Evolutionary conservation across 2,888 invertebrate species (phyloP).

Genomic region (Pteria penguin): DNA sequence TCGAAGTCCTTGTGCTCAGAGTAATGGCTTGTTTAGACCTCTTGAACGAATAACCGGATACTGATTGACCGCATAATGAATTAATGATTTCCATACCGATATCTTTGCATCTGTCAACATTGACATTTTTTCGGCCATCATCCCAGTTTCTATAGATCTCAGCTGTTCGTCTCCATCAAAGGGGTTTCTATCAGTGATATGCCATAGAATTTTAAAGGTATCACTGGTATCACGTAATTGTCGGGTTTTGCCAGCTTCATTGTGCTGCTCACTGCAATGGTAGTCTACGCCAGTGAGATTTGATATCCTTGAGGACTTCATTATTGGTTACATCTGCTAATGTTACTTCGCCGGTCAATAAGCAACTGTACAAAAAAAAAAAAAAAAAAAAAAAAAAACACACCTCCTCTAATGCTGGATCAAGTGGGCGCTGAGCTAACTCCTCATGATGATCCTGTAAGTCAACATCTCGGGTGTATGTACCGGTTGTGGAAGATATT

Average conservation of each 20-base stretch:
- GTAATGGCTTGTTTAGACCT: not conserved
- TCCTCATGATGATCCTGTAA: too few relatives aligned
- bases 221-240: slow-evolving; percentile 45
- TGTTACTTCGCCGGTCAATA: not conserved
- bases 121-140: slow-evolving; percentile 36
- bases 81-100: slow-evolving; percentile 12
- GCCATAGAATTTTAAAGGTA: slow-evolving; percentile 26
- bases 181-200: slow-evolving; percentile 48
- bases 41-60: slow-evolving; percentile 11
- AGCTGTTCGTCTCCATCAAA: slow-evolving; percentile 45
- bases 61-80: not conserved
- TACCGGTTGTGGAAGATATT: too few relatives aligned
- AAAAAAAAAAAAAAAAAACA: too few relatives aligned
- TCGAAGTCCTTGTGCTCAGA: slow-evolving; percentile 16
- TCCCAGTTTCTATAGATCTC: slow-evolving; percentile 56
- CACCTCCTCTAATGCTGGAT: not conserved
- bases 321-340: not conserved
- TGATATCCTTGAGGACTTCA: too few relatives aligned
- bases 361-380: not conserved
- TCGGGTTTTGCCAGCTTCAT: slow-evolving; percentile 38
- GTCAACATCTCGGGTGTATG: too few relatives aligned
- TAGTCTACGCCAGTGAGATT: slow-evolving; percentile 39
- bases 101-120: slow-evolving; percentile 7
- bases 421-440: too few relatives aligned
- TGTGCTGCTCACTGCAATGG: slow-evolving; percentile 47